Evolutionary conservation across 2,113 vertebrate genomes (phyloP).

Genomic region (Mesembrinibis cayennensis): DNA sequence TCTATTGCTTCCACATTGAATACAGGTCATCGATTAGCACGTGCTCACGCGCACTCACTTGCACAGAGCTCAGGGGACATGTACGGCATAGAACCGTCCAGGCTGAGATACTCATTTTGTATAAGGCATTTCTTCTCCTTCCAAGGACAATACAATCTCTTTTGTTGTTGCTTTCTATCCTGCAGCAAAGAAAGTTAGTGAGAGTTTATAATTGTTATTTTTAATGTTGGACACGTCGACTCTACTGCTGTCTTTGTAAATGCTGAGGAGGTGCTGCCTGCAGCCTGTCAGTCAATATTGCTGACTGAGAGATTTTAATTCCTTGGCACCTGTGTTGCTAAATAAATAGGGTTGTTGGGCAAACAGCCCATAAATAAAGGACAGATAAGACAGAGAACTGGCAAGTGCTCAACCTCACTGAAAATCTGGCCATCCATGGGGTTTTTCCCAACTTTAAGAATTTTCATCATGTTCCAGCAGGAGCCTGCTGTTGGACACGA

Average conservation of each 20-base stretch:
- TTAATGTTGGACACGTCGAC: not conserved
- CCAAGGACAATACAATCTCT: not conserved
- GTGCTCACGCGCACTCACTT: accelerated
- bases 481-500: not conserved
- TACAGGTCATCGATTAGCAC: not conserved
- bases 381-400: not conserved
- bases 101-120: not conserved
- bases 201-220: slow-evolving; percentile 3
- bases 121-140: not conserved
- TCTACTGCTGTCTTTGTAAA: not conserved
- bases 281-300: not conserved
- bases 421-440: not conserved
- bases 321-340: slow-evolving; percentile 11
- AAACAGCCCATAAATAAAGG: slow-evolving; percentile 8
- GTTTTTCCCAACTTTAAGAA: not conserved
- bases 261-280: not conserved
- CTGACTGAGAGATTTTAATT: slow-evolving; percentile 14
- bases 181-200: not conserved
- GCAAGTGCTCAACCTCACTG: not conserved
- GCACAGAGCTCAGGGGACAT: not conserved
- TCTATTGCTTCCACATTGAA: not conserved
- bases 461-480: not conserved
- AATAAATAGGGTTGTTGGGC: slow-evolving; percentile 1
- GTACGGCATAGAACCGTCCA: not conserved
- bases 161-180: slow-evolving; percentile 5